A percentile compares a stretch with the other conserved stretches of the same genome.
Evolutionary conservation across 2,797 vertebrate genomes (phyloP).

Genomic region (Darevskia mixta): DNA sequence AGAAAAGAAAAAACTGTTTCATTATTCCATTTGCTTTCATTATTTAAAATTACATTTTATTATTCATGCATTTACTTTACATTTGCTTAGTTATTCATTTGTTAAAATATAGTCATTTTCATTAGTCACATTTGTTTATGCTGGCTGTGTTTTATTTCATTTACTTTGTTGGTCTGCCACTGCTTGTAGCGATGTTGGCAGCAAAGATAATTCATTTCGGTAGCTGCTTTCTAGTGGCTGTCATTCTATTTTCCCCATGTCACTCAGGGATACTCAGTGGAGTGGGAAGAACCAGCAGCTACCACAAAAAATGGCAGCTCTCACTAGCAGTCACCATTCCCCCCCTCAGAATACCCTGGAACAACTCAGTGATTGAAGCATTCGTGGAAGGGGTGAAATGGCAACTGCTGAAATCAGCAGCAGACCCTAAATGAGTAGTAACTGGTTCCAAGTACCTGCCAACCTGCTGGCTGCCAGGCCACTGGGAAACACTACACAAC

Average conservation of each 20-base stretch:
- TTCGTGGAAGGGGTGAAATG: background rate
- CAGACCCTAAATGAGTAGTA: too few species aligned
- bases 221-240: background rate
- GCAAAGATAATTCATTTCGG: background rate
- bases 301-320: background rate
- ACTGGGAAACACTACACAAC: too few species aligned
- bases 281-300: background rate
- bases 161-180: background rate
- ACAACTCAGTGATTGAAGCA: background rate
- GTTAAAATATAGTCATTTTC: background rate
- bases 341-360: background rate
- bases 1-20: background rate
- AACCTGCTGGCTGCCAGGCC: too few species aligned
- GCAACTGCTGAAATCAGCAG: background rate
- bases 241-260: background rate
- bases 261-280: background rate
- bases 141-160: background rate
- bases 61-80: background rate
- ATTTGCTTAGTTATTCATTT: background rate
- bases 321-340: background rate
- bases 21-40: background rate
- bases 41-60: background rate
- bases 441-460: too few species aligned
- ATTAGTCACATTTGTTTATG: background rate
- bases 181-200: background rate